Base-by-base conservation (phyloP, 2,113 vertebrate species). In the Cheirogaleus medius region DNA sequence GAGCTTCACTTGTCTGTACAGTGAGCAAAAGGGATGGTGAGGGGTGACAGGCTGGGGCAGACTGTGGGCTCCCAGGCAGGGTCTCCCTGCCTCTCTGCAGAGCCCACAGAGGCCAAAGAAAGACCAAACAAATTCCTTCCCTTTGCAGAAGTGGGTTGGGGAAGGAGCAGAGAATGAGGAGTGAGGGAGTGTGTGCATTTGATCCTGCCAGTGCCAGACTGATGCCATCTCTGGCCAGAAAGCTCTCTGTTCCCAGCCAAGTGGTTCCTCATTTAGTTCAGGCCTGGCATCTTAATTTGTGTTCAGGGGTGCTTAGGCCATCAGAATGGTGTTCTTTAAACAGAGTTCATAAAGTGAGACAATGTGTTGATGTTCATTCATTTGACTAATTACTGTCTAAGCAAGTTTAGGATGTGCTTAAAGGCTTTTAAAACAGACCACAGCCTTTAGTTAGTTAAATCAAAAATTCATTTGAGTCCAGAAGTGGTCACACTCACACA, bases 361-460 rank as follows among this genome's bases (percentile, higher is more conserved):
- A 29, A 18, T 39, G 80, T 42, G 12, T 74, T 71, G 58, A 63
- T 76, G n/a, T 83, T 93, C 63, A 73, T 68, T 86, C 44, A 18
- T 60, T 82, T 81, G 68, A 82, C 44, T 58, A 37, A 94, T 13
- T 58, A 25, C 71, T 73, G 58, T 91, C 73, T 94, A 81, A 94
- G 78, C 21, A 84, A 63, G 81, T 82, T 71, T 60, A 73, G 23
- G 34, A 56, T 42, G 27, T 69, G 42, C 87, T 29, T 29, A 32
- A 94, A 44, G 47, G 15, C 20, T 60, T 82, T 74, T 52, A 37
- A 60, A 25, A 21, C 18, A 92, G 77, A 86, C 20, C 39, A 34
- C 47, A 86, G 74, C 9, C 63, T 86, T 92, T 91, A 56, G 13
- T 78, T 71, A 80, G 86, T 66, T 90, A 87, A 93, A 87, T 76